A percentile compares a stretch with the other conserved stretches of the same genome.
These are phyloP conservation scores for Thunnus thynnus DNA, from an alignment of 2,113 vertebrate genomes.

Conservation along the genomic window DNA sequence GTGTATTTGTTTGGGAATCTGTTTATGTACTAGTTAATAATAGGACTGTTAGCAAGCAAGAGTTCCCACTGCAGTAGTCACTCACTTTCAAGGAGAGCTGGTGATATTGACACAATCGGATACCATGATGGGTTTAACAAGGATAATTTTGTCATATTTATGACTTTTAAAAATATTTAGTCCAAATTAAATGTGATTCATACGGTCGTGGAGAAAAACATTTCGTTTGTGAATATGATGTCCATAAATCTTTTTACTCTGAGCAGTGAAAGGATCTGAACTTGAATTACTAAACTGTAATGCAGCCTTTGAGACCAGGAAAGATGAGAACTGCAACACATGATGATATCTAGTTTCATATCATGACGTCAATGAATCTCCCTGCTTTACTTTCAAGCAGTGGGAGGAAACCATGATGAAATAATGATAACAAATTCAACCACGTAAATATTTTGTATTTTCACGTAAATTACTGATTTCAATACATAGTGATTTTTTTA, in stretches of 20 bases:
- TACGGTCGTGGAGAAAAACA: neutral
- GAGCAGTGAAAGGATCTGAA: conserved; percentile 14
- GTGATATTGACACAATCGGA: neutral
- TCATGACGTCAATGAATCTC: conserved; percentile 23
- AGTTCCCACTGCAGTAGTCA: conserved; percentile 7
- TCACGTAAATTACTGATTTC: too few relatives aligned
- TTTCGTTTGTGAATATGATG: neutral
- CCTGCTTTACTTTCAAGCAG: conserved; percentile 21
- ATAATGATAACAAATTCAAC: neutral
- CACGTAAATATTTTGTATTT: neutral
- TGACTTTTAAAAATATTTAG: neutral
- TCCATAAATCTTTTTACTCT: neutral
- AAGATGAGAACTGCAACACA: conserved; percentile 19
- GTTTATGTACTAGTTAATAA: conserved; percentile 74
- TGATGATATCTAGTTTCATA: conserved; percentile 41
- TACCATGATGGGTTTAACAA: neutral
- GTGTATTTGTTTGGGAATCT: conserved; percentile 69
- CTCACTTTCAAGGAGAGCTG: conserved; percentile 23
- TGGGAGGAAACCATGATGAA: neutral
- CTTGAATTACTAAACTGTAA: conserved; percentile 6
- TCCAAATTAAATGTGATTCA: neutral
- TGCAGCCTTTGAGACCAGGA: neutral
- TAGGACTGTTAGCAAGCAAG: conserved; percentile 55
- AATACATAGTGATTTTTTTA: too few relatives aligned
- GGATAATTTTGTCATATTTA: neutral